Percentiles rank a stretch among this genome's conserved stretches.
Conservation (phyloP, 2,888 invertebrate species). For the Coremacera marginata region DNA sequence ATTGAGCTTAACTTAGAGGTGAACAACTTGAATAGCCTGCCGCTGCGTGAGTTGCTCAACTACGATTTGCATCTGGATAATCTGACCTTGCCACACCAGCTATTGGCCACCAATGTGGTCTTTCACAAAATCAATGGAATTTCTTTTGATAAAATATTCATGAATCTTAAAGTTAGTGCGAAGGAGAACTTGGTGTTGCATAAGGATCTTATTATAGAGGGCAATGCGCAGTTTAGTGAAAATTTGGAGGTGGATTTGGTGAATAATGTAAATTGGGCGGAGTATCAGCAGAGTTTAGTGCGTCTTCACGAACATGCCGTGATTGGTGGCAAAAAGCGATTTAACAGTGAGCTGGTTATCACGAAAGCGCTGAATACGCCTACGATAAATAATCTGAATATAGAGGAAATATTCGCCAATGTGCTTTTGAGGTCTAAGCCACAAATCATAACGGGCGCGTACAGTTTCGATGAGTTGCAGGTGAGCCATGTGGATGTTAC, state of each 20-base stretch:
- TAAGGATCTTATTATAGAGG: conserved; percentile 62
- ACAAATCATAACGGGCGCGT: conserved; percentile 58
- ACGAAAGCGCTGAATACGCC: conserved; percentile 50
- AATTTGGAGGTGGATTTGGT: conserved; percentile 53
- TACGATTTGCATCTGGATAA: conserved; percentile 53
- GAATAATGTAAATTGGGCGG: conserved; percentile 57
- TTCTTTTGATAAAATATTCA: conserved; percentile 56
- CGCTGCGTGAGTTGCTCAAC: conserved; percentile 49
- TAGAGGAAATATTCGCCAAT: conserved; percentile 55
- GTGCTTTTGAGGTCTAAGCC: conserved; percentile 54
- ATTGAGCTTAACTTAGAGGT: conserved; percentile 48
- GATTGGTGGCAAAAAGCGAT: conserved; percentile 55
- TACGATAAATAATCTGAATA: conserved; percentile 51
- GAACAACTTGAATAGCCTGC: conserved; percentile 51
- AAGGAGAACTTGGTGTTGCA: conserved; percentile 54
- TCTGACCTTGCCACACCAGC: conserved; percentile 50
- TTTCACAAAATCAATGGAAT: conserved; percentile 60
- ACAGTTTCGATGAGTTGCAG: conserved; percentile 51
- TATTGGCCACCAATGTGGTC: conserved; percentile 51
- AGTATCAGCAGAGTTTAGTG: conserved; percentile 53
- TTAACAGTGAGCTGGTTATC: conserved; percentile 52
- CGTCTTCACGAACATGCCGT: conserved; percentile 50
- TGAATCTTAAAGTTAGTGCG: conserved; percentile 46
- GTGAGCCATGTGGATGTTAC: conserved; percentile 56
- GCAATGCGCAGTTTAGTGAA: conserved; percentile 56